Percentiles rank a stretch among this genome's conserved stretches.
Evolutionary conservation across 2,797 vertebrate genomes (phyloP).

Genomic region (Ptychobarbus kaznakovi): DNA sequence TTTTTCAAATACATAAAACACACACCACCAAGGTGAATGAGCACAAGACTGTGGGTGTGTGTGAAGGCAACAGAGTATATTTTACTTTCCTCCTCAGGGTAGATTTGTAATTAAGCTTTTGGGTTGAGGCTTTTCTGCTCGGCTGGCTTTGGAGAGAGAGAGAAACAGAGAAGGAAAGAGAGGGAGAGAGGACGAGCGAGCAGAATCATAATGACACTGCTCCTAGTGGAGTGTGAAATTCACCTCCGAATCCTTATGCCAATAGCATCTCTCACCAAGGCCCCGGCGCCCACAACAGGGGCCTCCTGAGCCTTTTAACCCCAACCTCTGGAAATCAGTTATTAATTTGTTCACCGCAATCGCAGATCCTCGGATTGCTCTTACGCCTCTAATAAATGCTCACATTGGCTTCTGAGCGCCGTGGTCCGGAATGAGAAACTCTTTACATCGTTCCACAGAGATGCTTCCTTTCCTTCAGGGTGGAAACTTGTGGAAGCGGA

Average conservation of each 20-base stretch:
- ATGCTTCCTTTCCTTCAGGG: conserved; percentile 39
- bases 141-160: conserved; percentile 46
- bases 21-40: neutral
- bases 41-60: neutral
- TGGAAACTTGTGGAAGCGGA: conserved; percentile 44
- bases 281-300: conserved; percentile 5
- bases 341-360: conserved; percentile 40
- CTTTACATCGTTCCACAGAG: conserved; percentile 38
- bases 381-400: conserved; percentile 50
- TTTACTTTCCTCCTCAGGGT: conserved; percentile 58
- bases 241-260: conserved; percentile 52
- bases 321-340: conserved; percentile 50
- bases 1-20: neutral
- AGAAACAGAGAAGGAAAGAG: conserved; percentile 24
- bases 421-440: conserved; percentile 44
- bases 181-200: conserved; percentile 31
- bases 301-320: conserved; percentile 35
- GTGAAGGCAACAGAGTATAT: conserved; percentile 28
- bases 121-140: conserved; percentile 52
- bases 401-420: conserved; percentile 31
- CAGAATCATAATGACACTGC: conserved; percentile 51
- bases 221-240: conserved; percentile 59
- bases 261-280: conserved; percentile 35
- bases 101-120: conserved; percentile 60
- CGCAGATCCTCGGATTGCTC: conserved; percentile 41